phyloP scores from a whole-genome alignment of 2,888 invertebrate genomes.

The Merodon equestris region DNA sequence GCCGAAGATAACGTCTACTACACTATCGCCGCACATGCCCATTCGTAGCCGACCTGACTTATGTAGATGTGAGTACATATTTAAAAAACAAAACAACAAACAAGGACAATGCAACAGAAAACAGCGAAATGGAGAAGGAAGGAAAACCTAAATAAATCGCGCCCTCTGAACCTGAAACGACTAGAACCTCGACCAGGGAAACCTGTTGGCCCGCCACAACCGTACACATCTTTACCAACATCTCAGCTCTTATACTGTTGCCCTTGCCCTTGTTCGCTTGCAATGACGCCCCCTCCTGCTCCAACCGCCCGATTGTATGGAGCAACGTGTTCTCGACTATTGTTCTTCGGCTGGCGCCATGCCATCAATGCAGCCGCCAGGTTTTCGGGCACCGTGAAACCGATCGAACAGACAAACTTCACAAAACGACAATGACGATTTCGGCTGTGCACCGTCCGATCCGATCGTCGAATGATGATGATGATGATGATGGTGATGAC shows the following conservation, averaged over 20 bases:
- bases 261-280: constrained; percentile 24
- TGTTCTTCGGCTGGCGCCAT: constrained; percentile 66
- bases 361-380: constrained; percentile 68
- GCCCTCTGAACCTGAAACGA: constrained; percentile 58
- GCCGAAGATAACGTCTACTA: constrained; percentile 41
- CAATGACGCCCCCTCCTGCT: no score
- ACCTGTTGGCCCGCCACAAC: constrained; percentile 52
- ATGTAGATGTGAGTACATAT: constrained; percentile 63
- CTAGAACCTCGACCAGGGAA: constrained; percentile 45
- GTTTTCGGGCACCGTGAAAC: constrained; percentile 56
- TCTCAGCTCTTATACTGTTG: constrained; percentile 6
- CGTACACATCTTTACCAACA: constrained; percentile 54
- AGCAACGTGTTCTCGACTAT: constrained; percentile 66
- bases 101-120: constrained; percentile 1
- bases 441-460: background rate
- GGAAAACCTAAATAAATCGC: constrained; percentile 61
- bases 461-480: constrained; percentile 2
- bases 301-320: constrained; percentile 1
- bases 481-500: background rate
- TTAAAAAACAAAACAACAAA: constrained; percentile 24
- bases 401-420: constrained; percentile 58
- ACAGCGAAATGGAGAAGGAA: constrained; percentile 6
- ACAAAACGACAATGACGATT: constrained; percentile 61
- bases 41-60: constrained; percentile 31
- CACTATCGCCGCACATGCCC: constrained; percentile 29